Evolutionary conservation across 2,888 invertebrate species (phyloP), one percentile per base, ranked within the genome.

Genomic region (Griposia aprilina): DNA sequence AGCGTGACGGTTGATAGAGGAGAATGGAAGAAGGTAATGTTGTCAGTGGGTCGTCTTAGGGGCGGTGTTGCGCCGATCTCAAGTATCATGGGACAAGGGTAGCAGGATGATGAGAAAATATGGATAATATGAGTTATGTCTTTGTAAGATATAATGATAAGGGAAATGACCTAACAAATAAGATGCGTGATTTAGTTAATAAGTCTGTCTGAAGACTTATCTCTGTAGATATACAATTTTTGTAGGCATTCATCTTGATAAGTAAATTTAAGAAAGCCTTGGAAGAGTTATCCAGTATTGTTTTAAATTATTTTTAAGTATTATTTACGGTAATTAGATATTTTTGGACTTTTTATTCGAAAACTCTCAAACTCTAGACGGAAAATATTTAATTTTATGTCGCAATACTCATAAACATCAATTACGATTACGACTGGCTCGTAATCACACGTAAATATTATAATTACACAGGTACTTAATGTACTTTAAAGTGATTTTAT

Each of bases 391-490:
- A 72, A 30, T 57, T 48, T 81, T 60, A 62, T 55, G 65, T 70
- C 26, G 79, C 48, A 55, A 48, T 48, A 48, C 20, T 78, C 78
- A 60, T 78, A 66, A 83, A 70, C 41, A 70, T 83, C 52, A 78
- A 83, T 55, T 45, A 82, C 7, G n/a, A 63, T 76, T 76, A 77
- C 52, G 57, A 69, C n/a, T n/a, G n/a, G 45, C 36, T 10, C 7
- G 45, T 45, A n/a, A n/a, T n/a, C n/a, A n/a, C n/a, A 80, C 78
- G 65, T 70, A 78, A 81, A 83, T 83, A 83, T 66, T 78, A 79
- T 79, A 72, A 84, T 69, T 72, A 81, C 59, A 72, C 13, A n/a
- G 52, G 52, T 57, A 69, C 59, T 81, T 60, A 73, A 55, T 45
- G 71, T 59, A 59, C 57, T 68, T 30, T 79, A 50, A 79, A 69